Evolutionary conservation across 2,113 vertebrate genomes (phyloP).

Genomic region (Hippocampus barbouri): DNA sequence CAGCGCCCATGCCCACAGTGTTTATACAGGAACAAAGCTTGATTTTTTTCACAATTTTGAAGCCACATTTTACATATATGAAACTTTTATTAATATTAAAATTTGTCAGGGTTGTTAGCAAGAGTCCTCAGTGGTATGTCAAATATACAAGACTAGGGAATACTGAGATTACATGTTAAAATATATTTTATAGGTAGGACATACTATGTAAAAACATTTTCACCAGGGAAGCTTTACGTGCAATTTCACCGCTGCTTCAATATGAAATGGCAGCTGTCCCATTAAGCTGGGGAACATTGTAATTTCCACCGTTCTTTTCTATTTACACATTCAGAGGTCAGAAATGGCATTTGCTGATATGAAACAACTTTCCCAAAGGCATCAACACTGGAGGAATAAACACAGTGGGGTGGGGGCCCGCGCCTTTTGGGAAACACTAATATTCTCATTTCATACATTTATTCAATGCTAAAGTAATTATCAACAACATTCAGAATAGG

Average conservation of each 20-base stretch:
- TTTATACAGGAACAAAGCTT: too few species aligned
- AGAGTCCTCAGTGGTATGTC: too few species aligned
- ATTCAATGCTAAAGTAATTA: constrained; percentile 69
- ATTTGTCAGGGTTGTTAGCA: too few species aligned
- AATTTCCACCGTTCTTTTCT: constrained; percentile 31
- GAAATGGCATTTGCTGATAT: constrained; percentile 51
- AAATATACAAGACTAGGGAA: too few species aligned
- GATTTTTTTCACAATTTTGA: too few species aligned
- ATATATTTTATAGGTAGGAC: too few species aligned
- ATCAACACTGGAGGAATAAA: constrained; percentile 55
- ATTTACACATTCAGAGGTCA: constrained; percentile 43
- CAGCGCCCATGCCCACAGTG: too few species aligned
- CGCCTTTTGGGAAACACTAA: constrained; percentile 65
- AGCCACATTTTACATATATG: too few species aligned
- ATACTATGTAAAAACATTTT: constrained; percentile 33
- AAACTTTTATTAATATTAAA: too few species aligned
- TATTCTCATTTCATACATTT: constrained; percentile 65
- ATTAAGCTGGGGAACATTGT: constrained; percentile 41
- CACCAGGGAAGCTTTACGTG: constrained; percentile 9
- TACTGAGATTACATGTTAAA: too few species aligned
- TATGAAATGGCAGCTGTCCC: constrained; percentile 11
- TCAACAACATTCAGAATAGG: constrained; percentile 57
- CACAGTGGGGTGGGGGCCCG: constrained; percentile 19
- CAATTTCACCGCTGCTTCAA: constrained; percentile 22
- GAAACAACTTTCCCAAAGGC: constrained; percentile 45